Evolutionary conservation across 2,113 vertebrate species (phyloP).

Genomic region (Tylochromis polylepis): DNA sequence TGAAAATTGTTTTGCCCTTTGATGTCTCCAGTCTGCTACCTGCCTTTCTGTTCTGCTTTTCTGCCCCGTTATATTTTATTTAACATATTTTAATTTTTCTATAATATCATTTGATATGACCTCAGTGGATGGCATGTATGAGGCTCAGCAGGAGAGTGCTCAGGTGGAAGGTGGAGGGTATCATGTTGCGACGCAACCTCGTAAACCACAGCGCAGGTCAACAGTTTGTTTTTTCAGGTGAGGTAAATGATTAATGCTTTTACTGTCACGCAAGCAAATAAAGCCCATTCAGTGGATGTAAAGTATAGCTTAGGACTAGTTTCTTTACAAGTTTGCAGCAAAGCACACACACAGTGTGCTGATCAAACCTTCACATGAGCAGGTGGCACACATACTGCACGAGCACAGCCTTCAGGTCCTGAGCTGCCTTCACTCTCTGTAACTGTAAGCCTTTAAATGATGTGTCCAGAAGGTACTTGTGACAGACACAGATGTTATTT

Average conservation of each 20-base stretch:
- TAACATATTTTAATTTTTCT: not conserved
- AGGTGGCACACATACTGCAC: constrained; percentile 22
- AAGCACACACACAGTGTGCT: not conserved
- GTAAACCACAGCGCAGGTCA: not conserved
- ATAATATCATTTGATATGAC: not conserved
- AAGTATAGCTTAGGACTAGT: not conserved
- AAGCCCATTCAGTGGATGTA: not conserved
- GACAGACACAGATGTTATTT: constrained; percentile 53
- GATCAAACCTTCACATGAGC: not conserved
- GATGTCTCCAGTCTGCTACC: not conserved
- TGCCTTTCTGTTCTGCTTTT: not conserved
- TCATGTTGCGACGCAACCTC: constrained; percentile 21
- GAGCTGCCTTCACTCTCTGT: constrained; percentile 18
- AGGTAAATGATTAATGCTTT: constrained; percentile 51
- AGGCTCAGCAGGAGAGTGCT: constrained; percentile 4
- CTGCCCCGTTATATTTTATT: not conserved
- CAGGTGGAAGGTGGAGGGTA: constrained; percentile 50
- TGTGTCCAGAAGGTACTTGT: constrained; percentile 23
- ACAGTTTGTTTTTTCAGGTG: not conserved
- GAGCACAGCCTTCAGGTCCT: not conserved
- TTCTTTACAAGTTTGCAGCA: not conserved
- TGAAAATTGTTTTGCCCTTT: not conserved
- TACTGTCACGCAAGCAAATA: not conserved
- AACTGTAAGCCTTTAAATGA: constrained; percentile 37
- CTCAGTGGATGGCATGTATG: not conserved